phyloP scores from a whole-genome alignment of 2,888 invertebrate genomes.

The Microctonus brassicae region DNA sequence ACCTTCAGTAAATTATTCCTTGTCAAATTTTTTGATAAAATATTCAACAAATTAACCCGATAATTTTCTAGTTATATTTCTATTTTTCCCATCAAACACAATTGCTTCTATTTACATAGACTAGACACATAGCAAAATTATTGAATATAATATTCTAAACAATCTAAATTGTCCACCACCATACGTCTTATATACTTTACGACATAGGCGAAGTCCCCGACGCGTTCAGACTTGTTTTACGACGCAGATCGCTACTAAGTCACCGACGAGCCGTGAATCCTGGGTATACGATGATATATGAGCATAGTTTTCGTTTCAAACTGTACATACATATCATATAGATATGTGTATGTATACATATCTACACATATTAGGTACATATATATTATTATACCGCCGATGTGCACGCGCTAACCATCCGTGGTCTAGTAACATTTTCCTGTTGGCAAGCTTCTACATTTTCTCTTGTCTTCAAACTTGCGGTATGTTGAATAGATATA shows the following conservation, averaged over 20 bases:
- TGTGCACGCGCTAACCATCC: neutral
- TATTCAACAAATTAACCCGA: too few relatives aligned
- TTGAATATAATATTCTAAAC: too few relatives aligned
- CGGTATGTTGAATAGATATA: conserved; percentile 4
- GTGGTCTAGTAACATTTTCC: neutral
- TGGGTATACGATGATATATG: conserved; percentile 55
- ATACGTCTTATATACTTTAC: conserved; percentile 10
- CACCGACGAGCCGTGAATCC: conserved; percentile 57
- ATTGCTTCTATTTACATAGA: too few relatives aligned
- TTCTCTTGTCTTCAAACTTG: neutral
- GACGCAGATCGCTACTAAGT: conserved; percentile 56
- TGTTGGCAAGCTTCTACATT: neutral
- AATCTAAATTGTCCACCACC: conserved; percentile 9
- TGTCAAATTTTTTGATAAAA: too few relatives aligned
- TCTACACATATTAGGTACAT: too few relatives aligned
- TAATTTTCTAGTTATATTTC: too few relatives aligned
- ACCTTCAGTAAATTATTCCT: too few relatives aligned
- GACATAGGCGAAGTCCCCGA: conserved; percentile 21
- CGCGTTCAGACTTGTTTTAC: conserved; percentile 50
- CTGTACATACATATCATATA: conserved; percentile 25
- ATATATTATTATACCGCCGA: neutral
- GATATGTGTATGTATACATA: too few relatives aligned
- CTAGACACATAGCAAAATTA: too few relatives aligned
- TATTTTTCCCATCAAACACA: too few relatives aligned
- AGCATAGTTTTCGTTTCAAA: conserved; percentile 57